Percentiles rank a stretch among this genome's conserved stretches.
Conservation (phyloP, 2,797 vertebrate genomes). For the Microhierax caerulescens region DNA sequence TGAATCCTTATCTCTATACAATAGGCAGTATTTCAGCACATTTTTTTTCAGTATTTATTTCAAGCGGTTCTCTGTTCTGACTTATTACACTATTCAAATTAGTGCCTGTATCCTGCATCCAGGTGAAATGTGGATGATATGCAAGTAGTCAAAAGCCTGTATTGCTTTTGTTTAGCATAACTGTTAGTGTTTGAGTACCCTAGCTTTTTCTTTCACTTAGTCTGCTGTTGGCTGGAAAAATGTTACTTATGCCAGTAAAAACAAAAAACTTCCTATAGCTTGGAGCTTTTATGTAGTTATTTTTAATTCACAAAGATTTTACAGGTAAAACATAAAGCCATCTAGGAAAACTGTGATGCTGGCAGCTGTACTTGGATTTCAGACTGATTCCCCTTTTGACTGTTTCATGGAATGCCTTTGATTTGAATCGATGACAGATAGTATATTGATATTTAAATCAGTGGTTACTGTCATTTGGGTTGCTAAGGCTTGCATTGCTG, state of each 20-base stretch:
- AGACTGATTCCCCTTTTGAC: neutral
- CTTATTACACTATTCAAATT: neutral
- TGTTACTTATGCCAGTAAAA: neutral
- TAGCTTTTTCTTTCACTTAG: neutral
- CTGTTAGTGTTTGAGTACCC: neutral
- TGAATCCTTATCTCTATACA: rapidly evolving
- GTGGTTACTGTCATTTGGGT: neutral
- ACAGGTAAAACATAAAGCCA: neutral
- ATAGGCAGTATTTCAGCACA: neutral
- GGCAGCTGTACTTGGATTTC: neutral
- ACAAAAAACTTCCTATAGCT: neutral
- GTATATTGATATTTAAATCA: neutral
- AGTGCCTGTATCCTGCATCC: neutral
- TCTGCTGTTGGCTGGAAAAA: neutral
- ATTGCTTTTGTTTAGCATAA: neutral
- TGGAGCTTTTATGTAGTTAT: neutral
- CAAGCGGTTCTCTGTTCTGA: neutral
- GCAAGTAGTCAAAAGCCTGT: neutral
- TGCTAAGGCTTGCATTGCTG: neutral
- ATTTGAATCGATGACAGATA: neutral
- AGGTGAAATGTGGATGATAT: neutral
- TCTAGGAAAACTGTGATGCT: neutral
- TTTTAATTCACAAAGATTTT: neutral
- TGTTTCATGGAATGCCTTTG: neutral
- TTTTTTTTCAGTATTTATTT: neutral